Evolutionary conservation across 1,140 invertebrate genomes (phyloP), one percentile per base, ranked within the genome.

Genomic region (Drosophila obscura): DNA sequence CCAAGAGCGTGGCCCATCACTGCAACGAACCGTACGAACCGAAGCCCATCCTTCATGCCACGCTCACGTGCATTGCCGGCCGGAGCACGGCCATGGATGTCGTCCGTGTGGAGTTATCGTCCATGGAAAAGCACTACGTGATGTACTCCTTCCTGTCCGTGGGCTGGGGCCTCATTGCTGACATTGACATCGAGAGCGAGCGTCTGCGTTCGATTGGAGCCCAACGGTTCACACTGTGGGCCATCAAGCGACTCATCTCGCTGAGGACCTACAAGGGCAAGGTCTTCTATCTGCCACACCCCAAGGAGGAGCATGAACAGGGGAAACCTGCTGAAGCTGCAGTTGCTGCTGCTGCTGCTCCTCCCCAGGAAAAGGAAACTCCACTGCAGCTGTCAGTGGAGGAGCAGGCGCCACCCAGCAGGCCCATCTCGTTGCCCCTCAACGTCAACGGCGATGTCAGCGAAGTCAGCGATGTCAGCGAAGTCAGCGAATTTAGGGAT

Each of bases 111-210:
- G 96, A 97, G 90, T 95, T 84, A 94, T 22, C 94, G 93, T 46
- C 93, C 93, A 91, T 94, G 94, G 91, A 93, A 4, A 90, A 87
- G 28, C 53, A 77, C 11, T 73, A 39, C 92, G 95, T 95, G 68
- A 93, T 97, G 80, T 98, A 96, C 92, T 98, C 97, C 8, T 99
- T 99, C 90, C 93, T 99, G 16, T 98, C 97, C 1, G 94, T 98
- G 24, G 97, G 97, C 35, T 99, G 98, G 97, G 98, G 98, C 1
- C 92, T 99, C 1, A 93, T 99, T n/a, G 96, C 98, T 0, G 98
- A 99, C 92, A 97, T 99, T 79, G 98, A 99, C 92, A 98, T 98
- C 71, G 98, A 99, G 92, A 99, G 98, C 92, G 98, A 99, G 92
- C 94, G 96, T 56, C 93, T 99, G 52, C 94, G 98, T 49, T 94